Base-by-base conservation (phyloP, 1,140 invertebrate species). In the Hestina assimilis region DNA sequence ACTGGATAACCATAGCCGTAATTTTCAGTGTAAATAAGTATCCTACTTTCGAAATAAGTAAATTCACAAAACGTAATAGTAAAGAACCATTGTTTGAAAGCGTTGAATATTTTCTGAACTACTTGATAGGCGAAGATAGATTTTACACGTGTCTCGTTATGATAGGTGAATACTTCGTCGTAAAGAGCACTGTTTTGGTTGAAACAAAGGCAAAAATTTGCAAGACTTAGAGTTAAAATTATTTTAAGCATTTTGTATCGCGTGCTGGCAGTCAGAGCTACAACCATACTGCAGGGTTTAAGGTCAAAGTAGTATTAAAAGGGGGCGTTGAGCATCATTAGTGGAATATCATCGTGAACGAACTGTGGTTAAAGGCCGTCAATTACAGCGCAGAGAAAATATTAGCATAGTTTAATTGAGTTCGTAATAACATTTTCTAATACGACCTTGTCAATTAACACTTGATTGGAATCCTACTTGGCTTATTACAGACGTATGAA, bases 41-140 rank as follows among this genome's bases (percentile, higher is more conserved):
- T 81, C 46, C 75, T 75, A 31, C 85, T 88, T 45, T 88, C 85
- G 33, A 88, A 86, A 47, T 86, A 86, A 0, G 83, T 84, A 40
- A 86, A 88, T 19, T 88, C 80, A 54, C 84, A 88, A 41, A 83
- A 85, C 0, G 81, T 83, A 9, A 86, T 69, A 0, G 84, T 87
- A 33, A 83, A 86, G 47, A 77, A 86, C 84, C 81, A 86, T 53
- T 86, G 84, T 4, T 64, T 61, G 62, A 85, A 88, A 5, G 79
- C 75, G 24, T 83, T 83, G 47, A 81, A 83, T 23, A 88, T 79
- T 69, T 83, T 83, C n/a, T 72, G 46, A 5, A 85, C 84, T 0
- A 85, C 79, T 56, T 82, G 60, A 29, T 62, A 69, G 0, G 84
- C 84, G 31, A 65, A 80, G 38, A 72, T 61, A 4, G 80, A 72